Conservation (phyloP, 2,888 invertebrate species). For the Acronicta alni region DNA sequence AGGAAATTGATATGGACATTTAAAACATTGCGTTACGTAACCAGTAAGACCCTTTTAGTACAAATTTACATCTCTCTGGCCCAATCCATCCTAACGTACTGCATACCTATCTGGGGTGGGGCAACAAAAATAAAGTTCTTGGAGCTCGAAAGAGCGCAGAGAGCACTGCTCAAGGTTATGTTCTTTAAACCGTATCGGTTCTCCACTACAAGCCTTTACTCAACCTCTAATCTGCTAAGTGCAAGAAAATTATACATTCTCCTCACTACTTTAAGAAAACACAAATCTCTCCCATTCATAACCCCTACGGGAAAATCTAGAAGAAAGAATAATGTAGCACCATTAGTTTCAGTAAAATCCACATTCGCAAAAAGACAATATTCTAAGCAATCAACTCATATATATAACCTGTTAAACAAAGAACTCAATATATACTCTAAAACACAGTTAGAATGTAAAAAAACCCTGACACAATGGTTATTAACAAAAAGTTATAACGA, state of each 20-base stretch:
- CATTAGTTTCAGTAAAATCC: not conserved
- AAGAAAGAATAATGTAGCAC: not conserved
- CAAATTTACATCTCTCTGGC: slow-evolving; percentile 9
- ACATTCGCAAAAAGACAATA: not conserved
- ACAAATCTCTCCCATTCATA: not conserved
- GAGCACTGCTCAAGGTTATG: not conserved
- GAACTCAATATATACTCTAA: not conserved
- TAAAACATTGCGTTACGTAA: slow-evolving; percentile 9
- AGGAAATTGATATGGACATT: slow-evolving; percentile 16
- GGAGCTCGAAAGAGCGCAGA: not conserved
- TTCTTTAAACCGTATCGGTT: not conserved
- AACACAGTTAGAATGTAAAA: not conserved
- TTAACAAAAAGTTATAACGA: no score
- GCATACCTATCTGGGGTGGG: slow-evolving; percentile 16
- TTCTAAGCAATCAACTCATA: not conserved
- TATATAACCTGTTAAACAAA: not conserved
- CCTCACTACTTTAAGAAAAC: not conserved
- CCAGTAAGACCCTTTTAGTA: not conserved
- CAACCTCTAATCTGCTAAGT: not conserved
- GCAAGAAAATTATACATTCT: not conserved
- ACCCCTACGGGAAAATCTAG: not conserved
- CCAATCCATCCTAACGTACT: slow-evolving; percentile 13
- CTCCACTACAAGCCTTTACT: not conserved
- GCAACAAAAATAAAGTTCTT: slow-evolving; percentile 10
- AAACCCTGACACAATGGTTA: not conserved